phyloP scores from a whole-genome alignment of 2,797 vertebrate species.

The Sciurus carolinensis region DNA sequence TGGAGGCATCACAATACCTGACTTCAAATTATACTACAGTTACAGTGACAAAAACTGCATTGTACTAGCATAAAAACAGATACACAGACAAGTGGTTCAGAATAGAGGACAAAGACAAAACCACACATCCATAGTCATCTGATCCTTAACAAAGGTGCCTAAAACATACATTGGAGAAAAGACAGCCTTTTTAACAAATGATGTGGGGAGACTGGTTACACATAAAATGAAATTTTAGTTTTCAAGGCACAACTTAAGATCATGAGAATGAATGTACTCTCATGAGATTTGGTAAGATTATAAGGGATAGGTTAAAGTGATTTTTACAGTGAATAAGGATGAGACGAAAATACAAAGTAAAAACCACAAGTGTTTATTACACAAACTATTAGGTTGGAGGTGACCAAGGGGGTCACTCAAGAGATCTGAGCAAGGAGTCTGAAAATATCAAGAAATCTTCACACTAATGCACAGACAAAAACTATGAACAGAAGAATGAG shows the following conservation, averaged over 20 bases:
- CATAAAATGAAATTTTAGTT: neutral
- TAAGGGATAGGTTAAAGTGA: neutral
- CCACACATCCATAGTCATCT: too few relatives aligned
- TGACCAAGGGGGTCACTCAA: neutral
- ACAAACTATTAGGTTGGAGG: neutral
- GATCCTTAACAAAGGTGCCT: too few relatives aligned
- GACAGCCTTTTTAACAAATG: too few relatives aligned
- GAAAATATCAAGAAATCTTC: neutral
- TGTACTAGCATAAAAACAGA: too few relatives aligned
- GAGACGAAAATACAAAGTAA: neutral
- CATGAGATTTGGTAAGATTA: neutral
- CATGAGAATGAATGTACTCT: neutral
- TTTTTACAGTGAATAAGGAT: neutral
- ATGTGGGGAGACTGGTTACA: too few relatives aligned
- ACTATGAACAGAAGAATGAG: neutral
- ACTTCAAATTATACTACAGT: too few relatives aligned
- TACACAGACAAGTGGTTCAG: too few relatives aligned
- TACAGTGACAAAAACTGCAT: too few relatives aligned
- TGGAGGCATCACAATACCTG: too few relatives aligned
- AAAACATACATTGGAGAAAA: too few relatives aligned
- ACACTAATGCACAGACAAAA: neutral
- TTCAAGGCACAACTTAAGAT: conserved; percentile 36
- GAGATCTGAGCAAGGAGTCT: neutral
- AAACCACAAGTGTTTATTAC: neutral
- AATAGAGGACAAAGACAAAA: too few relatives aligned